A percentile compares a stretch with the other conserved stretches of the same genome.
These are phyloP conservation scores for Acyrthosiphon pisum DNA, from an alignment of 1,140 invertebrate species.

Conservation along the genomic window DNA sequence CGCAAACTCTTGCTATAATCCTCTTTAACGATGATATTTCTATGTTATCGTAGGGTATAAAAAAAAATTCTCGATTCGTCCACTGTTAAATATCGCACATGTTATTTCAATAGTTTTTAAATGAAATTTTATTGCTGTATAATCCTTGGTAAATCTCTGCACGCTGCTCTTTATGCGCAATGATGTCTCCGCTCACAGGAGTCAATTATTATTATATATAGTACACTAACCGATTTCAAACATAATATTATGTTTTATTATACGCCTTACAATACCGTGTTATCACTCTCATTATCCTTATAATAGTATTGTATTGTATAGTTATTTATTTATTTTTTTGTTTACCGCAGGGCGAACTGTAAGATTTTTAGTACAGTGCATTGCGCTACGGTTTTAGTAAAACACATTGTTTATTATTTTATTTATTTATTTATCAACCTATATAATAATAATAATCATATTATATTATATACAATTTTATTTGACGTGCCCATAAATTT, in stretches of 20 bases:
- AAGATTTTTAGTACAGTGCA: neutral
- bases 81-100: neutral
- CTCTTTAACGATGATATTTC: neutral
- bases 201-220: neutral
- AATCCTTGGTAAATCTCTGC: constrained; percentile 44
- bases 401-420: constrained; percentile 53
- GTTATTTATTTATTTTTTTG: neutral
- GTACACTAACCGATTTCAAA: neutral
- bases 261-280: neutral
- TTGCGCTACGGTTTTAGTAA: constrained; percentile 16
- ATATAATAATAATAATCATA: neutral
- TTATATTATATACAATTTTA: neutral
- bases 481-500: constrained; percentile 39
- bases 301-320: neutral
- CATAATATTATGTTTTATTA: no score
- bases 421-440: constrained; percentile 19
- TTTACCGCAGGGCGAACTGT: neutral
- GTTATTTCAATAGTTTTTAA: neutral
- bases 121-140: neutral
- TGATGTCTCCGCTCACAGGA: neutral
- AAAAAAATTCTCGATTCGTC: neutral
- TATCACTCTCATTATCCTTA: neutral
- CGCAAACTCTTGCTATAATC: neutral
- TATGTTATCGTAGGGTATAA: neutral
- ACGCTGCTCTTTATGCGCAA: constrained; percentile 47